A percentile compares a stretch with the other conserved stretches of the same genome.
These are phyloP conservation scores for Bubo bubo DNA, from an alignment of 2,113 vertebrate species.

Conservation along the genomic window DNA sequence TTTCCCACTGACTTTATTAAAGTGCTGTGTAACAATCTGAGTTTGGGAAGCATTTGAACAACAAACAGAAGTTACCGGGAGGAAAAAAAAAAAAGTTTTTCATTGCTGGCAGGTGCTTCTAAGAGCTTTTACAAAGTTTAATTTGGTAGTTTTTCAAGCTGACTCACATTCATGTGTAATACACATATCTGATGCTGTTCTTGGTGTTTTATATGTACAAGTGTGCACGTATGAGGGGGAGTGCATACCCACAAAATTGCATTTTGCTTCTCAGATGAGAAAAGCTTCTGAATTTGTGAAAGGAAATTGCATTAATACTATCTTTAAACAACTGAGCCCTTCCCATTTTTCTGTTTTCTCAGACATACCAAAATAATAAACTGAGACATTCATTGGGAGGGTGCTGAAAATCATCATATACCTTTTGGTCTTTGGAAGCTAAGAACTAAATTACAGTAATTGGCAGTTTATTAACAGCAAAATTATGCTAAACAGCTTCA, in stretches of 20 bases:
- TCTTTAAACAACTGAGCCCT: constrained; percentile 40
- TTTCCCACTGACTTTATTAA: neutral
- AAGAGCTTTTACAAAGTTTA: neutral
- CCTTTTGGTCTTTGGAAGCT: constrained; percentile 58
- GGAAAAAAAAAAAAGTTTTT: neutral
- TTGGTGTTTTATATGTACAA: neutral
- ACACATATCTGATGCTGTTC: neutral
- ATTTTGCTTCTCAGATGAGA: constrained; percentile 47
- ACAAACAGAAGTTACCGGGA: neutral
- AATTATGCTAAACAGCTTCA: constrained; percentile 87
- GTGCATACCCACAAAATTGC: neutral
- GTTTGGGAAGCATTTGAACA: neutral
- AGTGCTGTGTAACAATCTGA: neutral
- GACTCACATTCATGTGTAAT: neutral
- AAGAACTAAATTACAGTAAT: constrained; percentile 83
- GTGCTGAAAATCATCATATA: neutral
- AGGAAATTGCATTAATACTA: constrained; percentile 43
- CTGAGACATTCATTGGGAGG: neutral
- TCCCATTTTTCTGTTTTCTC: constrained; percentile 62
- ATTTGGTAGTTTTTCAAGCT: neutral
- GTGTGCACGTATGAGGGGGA: neutral
- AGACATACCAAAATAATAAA: constrained; percentile 67
- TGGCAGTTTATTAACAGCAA: constrained; percentile 89
- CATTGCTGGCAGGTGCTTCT: neutral
- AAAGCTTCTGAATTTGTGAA: constrained; percentile 8